phyloP scores from a whole-genome alignment of 2,888 invertebrate genomes.

The Hemithea aestivaria region DNA sequence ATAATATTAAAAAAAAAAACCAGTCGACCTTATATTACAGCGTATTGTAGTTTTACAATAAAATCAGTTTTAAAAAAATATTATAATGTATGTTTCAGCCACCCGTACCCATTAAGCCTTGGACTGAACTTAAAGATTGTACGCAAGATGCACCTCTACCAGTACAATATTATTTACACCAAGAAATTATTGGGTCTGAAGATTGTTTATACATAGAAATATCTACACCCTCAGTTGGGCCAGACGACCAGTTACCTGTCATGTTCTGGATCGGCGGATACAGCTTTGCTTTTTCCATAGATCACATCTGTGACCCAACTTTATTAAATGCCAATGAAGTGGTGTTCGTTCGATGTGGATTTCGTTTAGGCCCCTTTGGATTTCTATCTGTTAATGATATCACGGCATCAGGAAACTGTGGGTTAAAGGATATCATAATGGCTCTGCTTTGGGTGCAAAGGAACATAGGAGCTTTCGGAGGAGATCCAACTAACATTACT shows the following conservation, averaged over 20 bases:
- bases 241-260: constrained; percentile 60
- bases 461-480: constrained; percentile 64
- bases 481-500: constrained; percentile 67
- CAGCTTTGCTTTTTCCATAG: constrained; percentile 45
- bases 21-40: too few relatives aligned
- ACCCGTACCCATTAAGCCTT: constrained; percentile 43
- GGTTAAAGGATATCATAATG: constrained; percentile 65
- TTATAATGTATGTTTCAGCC: too few relatives aligned
- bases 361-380: constrained; percentile 66
- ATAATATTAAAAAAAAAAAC: too few relatives aligned
- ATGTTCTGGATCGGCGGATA: constrained; percentile 74
- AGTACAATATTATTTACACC: constrained; percentile 9
- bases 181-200: constrained; percentile 50
- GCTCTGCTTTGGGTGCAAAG: constrained; percentile 68
- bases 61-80: too few relatives aligned
- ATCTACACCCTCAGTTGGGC: constrained; percentile 26
- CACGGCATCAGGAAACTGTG: constrained; percentile 66
- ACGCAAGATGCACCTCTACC: constrained; percentile 48
- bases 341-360: constrained; percentile 66
- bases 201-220: constrained; percentile 65
- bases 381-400: constrained; percentile 63
- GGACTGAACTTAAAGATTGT: constrained; percentile 48
- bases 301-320: constrained; percentile 53
- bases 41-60: too few relatives aligned
- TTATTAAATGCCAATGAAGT: constrained; percentile 52